Percentiles rank a stretch among this genome's conserved stretches.
Evolutionary conservation across 2,888 invertebrate genomes (phyloP).

Genomic region (Galeruca laticollis): DNA sequence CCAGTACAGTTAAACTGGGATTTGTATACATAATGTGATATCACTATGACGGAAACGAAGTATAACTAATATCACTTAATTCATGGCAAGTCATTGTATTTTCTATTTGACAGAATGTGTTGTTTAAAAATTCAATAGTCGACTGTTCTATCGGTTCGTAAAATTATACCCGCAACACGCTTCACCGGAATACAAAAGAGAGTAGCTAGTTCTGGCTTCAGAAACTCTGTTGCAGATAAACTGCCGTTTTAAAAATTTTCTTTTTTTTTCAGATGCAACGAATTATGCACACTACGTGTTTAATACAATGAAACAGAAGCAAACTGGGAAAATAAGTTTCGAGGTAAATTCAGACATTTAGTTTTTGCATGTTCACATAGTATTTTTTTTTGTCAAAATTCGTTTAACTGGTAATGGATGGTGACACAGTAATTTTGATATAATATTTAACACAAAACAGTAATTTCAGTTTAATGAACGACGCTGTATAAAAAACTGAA

Average conservation of each 20-base stretch:
- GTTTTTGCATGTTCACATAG: slow-evolving; percentile 22
- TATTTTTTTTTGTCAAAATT: neutral
- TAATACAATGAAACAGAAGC: slow-evolving; percentile 89
- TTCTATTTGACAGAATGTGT: neutral
- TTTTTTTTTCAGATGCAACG: slow-evolving; percentile 80
- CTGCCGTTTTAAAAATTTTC: neutral
- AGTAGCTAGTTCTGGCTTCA: neutral
- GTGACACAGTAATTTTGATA: too few relatives aligned
- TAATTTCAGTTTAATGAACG: too few relatives aligned
- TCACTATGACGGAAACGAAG: too few relatives aligned
- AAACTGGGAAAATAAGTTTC: slow-evolving; percentile 87
- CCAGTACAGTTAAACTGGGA: too few relatives aligned
- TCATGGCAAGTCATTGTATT: neutral
- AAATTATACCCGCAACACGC: slow-evolving; percentile 16
- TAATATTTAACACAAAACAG: too few relatives aligned
- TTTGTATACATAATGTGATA: too few relatives aligned
- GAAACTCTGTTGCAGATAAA: slow-evolving; percentile 2
- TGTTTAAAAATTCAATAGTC: neutral
- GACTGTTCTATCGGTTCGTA: slow-evolving; percentile 1
- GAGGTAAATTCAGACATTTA: slow-evolving; percentile 73
- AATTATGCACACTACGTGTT: slow-evolving; percentile 94
- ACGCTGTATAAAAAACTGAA: too few relatives aligned
- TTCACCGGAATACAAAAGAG: slow-evolving; percentile 19
- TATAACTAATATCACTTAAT: too few relatives aligned
- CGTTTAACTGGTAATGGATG: too few relatives aligned